Base-by-base conservation (phyloP, 2,888 invertebrate species). In the Drosophila fulvimacula region DNA sequence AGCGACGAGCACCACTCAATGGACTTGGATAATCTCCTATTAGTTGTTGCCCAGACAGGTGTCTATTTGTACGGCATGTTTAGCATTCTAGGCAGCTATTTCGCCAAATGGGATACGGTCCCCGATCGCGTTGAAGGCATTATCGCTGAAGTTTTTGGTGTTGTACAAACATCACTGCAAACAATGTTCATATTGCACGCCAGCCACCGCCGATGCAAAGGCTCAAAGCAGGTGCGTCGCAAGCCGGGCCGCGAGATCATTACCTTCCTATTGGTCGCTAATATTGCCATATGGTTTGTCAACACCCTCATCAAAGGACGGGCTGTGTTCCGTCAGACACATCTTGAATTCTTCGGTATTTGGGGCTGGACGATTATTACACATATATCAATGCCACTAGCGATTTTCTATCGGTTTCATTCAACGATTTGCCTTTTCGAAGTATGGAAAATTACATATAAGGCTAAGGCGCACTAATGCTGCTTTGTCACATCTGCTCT, bases 291-390 rank as follows among this genome's bases (percentile, higher is more conserved):
- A 93, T 97, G 97, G 96, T 95, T 96, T 34, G 95, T 98, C 51
- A 97, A 97, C 90, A 96, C 97, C 0, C 93, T 97, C 57, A 96
- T 97, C 89, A 95, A 97, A 92, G 96, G 96, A 76, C 94, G 97
- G 4, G 96, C 97, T 0, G 96, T 96, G 72, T 97, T 97, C 73
- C 94, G 97, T 55, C 96, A 96, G 10, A 95, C 96, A 15, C 97
- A 97, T 90, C 93, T 97, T 62, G 93, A 95, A 56, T 97, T 97
- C 92, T 97, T 96, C 90, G 97, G 97, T 0, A 94, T 96, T 1
- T 97, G 97, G 97, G 96, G 96, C 3, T 98, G 97, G 97, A 97
- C 97, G 0, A 96, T 97, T 79, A 97, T 98, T 81, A 97, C 96
- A 0, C 97, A 97, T 90, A 95, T 97, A 0, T 96, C 97, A 0